Percentiles rank a stretch among this genome's conserved stretches.
Conservation (phyloP, 2,888 invertebrate species). For the Harpalus rubripes region DNA sequence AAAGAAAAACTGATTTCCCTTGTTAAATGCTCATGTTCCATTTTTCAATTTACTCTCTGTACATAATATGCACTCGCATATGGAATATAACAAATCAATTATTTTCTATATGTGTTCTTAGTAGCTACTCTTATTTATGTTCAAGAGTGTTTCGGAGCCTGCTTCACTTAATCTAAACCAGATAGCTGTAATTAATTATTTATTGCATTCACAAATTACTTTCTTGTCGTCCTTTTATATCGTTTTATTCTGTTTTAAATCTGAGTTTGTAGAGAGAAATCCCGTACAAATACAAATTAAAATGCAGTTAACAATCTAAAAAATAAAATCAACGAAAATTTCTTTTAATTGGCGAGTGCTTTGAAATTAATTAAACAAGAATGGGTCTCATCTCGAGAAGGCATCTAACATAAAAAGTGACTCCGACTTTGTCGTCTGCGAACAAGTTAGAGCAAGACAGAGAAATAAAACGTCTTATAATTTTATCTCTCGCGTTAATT, state of each 20-base stretch:
- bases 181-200: not conserved
- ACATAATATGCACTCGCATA: too few relatives aligned
- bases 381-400: constrained; percentile 38
- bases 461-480: constrained; percentile 49
- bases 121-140: too few relatives aligned
- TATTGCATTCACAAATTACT: not conserved
- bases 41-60: too few relatives aligned
- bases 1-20: too few relatives aligned
- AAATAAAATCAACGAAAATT: constrained; percentile 46
- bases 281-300: constrained; percentile 34
- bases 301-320: constrained; percentile 45
- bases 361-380: constrained; percentile 60
- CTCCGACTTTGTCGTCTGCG: constrained; percentile 26
- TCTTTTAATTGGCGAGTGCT: constrained; percentile 47
- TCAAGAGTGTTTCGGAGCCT: not conserved
- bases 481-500: constrained; percentile 55
- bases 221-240: not conserved
- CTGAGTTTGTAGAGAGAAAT: not conserved
- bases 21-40: too few relatives aligned
- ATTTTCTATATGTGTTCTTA: too few relatives aligned
- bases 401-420: constrained; percentile 46
- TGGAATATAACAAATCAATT: too few relatives aligned
- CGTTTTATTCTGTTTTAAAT: not conserved
- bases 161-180: not conserved
- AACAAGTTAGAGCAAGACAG: not conserved